Evolutionary conservation across 92 coral and sea anemone genomes (phyloP).

Genomic region (Plumapathes pennacea): DNA sequence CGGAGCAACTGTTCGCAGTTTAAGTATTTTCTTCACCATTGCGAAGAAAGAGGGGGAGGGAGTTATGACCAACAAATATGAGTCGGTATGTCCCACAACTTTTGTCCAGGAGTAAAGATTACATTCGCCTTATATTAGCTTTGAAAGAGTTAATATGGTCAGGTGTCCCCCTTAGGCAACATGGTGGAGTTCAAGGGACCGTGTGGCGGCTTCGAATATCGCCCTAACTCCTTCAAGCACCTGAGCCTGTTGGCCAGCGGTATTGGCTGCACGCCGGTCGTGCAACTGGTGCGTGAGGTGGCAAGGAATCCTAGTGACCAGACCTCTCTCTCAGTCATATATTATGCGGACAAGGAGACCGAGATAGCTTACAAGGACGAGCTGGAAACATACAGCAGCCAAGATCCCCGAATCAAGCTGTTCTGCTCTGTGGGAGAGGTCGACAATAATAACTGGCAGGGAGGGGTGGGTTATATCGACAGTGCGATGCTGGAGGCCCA

Average conservation of each 20-base stretch:
- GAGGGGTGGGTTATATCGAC: constrained; percentile 57
- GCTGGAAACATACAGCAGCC: constrained; percentile 4
- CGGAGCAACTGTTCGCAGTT: too few relatives aligned
- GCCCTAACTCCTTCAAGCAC: constrained; percentile 34
- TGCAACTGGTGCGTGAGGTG: constrained; percentile 56
- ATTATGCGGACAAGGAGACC: constrained; percentile 26
- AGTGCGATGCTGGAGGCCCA: constrained; percentile 19
- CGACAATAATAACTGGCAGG: constrained; percentile 50
- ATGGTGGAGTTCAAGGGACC: constrained; percentile 52
- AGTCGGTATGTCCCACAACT: background rate
- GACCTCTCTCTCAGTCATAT: constrained; percentile 24
- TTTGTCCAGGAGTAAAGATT: background rate
- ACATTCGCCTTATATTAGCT: background rate
- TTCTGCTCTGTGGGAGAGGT: constrained; percentile 39
- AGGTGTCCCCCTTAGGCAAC: constrained; percentile 26
- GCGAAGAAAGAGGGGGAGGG: too few relatives aligned
- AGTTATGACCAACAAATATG: too few relatives aligned
- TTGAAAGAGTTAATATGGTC: too few relatives aligned
- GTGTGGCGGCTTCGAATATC: constrained; percentile 63
- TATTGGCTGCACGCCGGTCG: constrained; percentile 42
- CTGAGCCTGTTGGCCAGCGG: constrained; percentile 51
- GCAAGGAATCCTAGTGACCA: constrained; percentile 17
- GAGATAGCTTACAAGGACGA: constrained; percentile 54
- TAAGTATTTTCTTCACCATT: too few relatives aligned
- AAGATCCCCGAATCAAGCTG: constrained; percentile 9